A percentile compares a stretch with the other conserved stretches of the same genome.
phyloP scores from a whole-genome alignment of 2,888 invertebrate species.

The Heliconius ethilla region DNA sequence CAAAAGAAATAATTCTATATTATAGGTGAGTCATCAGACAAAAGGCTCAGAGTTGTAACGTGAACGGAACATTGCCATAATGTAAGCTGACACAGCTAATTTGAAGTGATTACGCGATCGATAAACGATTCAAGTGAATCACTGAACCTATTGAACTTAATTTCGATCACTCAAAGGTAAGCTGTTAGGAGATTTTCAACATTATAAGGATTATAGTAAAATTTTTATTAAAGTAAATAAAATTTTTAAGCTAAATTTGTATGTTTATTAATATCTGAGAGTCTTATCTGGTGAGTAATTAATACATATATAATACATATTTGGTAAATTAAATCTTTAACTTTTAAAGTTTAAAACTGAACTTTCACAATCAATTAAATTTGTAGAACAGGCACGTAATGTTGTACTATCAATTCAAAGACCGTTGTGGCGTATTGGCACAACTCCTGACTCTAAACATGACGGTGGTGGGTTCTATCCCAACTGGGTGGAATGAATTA shows the following conservation, averaged over 20 bases:
- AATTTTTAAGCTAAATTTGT: not conserved
- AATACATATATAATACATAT: not conserved
- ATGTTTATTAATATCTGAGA: not conserved
- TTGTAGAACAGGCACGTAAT: no score
- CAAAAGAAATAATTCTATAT: not conserved
- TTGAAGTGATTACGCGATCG: slow-evolving; percentile 9
- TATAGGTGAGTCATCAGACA: not conserved
- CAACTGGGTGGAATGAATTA: not conserved
- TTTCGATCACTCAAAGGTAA: slow-evolving; percentile 7
- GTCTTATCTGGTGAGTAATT: not conserved
- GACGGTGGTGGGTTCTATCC: not conserved
- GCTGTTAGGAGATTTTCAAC: not conserved
- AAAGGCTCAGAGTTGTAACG: not conserved
- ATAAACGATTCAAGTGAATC: slow-evolving; percentile 19
- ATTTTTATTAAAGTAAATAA: not conserved
- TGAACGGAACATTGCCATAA: slow-evolving; percentile 10
- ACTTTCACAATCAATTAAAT: no score
- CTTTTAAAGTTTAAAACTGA: no score
- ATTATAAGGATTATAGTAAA: not conserved
- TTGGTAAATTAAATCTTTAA: not conserved
- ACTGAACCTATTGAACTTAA: slow-evolving; percentile 14
- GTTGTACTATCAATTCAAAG: no score
- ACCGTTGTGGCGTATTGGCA: no score
- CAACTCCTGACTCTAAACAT: not conserved
- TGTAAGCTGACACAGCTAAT: slow-evolving; percentile 17